phyloP scores from a whole-genome alignment of 2,797 vertebrate genomes.

The Neostethus bicornis region DNA sequence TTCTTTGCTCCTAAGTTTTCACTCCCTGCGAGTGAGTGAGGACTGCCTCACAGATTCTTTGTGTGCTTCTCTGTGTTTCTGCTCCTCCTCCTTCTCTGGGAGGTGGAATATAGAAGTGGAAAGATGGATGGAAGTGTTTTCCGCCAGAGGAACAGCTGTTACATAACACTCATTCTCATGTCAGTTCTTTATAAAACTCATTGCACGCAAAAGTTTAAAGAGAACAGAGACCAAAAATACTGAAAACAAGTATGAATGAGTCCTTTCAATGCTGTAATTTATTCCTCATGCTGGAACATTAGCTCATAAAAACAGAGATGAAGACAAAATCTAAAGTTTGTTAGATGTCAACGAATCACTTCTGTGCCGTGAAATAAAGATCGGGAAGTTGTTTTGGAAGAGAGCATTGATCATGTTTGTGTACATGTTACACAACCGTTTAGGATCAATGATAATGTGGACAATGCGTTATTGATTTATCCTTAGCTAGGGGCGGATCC shows the following conservation, averaged over 20 bases:
- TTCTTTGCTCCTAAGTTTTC: conserved; percentile 18
- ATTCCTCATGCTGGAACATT: not conserved
- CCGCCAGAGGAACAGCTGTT: conserved; percentile 29
- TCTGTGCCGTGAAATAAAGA: conserved; percentile 1
- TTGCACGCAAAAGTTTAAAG: too few species aligned
- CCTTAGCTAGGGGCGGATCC: too few species aligned
- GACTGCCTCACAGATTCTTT: conserved; percentile 38
- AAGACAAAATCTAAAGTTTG: not conserved
- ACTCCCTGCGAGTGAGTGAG: conserved; percentile 43
- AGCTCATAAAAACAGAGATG: too few species aligned
- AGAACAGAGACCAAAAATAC: too few species aligned
- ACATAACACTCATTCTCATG: conserved; percentile 30
- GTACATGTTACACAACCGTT: conserved; percentile 47
- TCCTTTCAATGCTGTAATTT: conserved; percentile 5
- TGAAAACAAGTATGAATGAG: not conserved
- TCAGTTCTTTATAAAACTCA: too few species aligned
- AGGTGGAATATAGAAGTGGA: conserved; percentile 34
- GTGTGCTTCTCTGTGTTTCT: conserved; percentile 34
- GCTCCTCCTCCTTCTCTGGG: conserved; percentile 48
- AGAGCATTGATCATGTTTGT: conserved; percentile 39
- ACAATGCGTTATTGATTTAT: too few species aligned
- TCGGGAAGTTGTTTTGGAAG: conserved; percentile 26
- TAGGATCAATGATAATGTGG: conserved; percentile 49
- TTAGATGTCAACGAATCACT: not conserved
- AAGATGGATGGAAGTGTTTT: conserved; percentile 14